A percentile compares a stretch with the other conserved stretches of the same genome.
Evolutionary conservation across 1,140 invertebrate species (phyloP).

Genomic region (Tribolium madens): DNA sequence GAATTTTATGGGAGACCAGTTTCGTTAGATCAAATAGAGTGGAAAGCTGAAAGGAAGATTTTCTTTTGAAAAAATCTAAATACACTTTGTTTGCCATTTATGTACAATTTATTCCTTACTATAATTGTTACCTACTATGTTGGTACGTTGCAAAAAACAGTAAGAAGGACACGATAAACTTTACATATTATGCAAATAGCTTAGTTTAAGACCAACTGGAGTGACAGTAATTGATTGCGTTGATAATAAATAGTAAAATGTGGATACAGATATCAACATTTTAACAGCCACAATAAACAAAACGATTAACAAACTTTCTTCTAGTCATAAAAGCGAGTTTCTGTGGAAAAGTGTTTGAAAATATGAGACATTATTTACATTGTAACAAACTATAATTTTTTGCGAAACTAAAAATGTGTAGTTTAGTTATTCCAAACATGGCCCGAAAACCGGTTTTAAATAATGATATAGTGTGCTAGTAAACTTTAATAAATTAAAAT

Average conservation of each 20-base stretch:
- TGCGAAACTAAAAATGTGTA: slow-evolving; percentile 9
- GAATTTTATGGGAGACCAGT: no score
- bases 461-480: slow-evolving; percentile 29
- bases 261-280: background rate
- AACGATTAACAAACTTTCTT: background rate
- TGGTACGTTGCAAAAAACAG: background rate
- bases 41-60: no score
- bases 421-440: slow-evolving; percentile 24
- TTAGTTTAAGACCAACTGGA: background rate
- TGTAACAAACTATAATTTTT: background rate
- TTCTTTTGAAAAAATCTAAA: no score
- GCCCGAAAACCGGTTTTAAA: slow-evolving; percentile 13
- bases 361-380: slow-evolving; percentile 3
- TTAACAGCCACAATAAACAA: background rate
- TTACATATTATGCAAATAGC: background rate
- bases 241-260: background rate
- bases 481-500: slow-evolving; percentile 37
- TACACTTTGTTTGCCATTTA: no score
- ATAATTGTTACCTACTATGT: no score
- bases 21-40: no score
- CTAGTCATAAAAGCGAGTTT: background rate
- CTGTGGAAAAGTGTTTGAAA: background rate
- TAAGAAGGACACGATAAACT: background rate
- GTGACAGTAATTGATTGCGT: background rate
- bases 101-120: no score